A percentile compares a stretch with the other conserved stretches of the same genome.
phyloP scores from a whole-genome alignment of 2,797 vertebrate genomes.

The Alauda arvensis region DNA sequence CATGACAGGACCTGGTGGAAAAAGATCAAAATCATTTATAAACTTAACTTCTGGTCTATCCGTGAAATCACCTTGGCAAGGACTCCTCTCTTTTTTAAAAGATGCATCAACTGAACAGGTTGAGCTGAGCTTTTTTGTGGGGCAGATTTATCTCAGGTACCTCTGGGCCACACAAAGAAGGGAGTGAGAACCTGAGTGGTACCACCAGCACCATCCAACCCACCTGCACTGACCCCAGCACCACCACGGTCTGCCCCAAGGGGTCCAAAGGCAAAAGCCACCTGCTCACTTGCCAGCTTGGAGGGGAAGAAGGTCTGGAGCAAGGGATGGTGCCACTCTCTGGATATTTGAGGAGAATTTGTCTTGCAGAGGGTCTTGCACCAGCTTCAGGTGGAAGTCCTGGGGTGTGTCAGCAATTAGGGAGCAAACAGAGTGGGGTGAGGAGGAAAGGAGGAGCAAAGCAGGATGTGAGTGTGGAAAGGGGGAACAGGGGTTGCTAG shows the following conservation, averaged over 20 bases:
- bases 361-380: not conserved
- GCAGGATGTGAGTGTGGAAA: fast-evolving
- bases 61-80: not conserved
- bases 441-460: not conserved
- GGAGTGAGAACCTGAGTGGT: not conserved
- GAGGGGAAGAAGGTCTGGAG: not conserved
- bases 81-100: not conserved
- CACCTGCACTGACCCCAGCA: not conserved
- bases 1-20: not conserved
- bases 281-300: not conserved
- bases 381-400: not conserved
- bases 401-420: not conserved
- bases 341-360: not conserved
- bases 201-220: not conserved
- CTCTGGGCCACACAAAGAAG: not conserved
- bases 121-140: not conserved
- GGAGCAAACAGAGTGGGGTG: not conserved
- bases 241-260: not conserved
- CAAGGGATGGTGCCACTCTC: not conserved
- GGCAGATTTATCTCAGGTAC: not conserved
- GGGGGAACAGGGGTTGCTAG: not conserved
- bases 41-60: not conserved
- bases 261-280: not conserved
- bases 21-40: not conserved
- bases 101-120: fast-evolving